Base-by-base conservation (phyloP, 1,140 invertebrate genomes). In the Macrocentrus cingulum region DNA sequence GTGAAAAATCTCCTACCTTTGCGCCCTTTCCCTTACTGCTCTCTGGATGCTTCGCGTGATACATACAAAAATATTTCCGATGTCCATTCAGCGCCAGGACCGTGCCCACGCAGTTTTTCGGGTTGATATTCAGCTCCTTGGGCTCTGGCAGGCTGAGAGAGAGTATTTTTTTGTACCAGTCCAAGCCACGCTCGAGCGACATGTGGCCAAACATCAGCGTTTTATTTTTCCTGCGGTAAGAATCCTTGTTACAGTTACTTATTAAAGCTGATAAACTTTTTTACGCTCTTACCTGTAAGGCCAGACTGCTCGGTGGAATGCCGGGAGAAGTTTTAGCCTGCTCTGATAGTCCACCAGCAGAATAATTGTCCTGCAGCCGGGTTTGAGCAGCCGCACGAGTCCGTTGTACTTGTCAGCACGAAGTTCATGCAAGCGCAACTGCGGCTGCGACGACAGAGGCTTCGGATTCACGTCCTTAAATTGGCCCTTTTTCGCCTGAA, bases 31-130 rank as follows among this genome's bases (percentile, higher is more conserved):
- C 76, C 66, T 77, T 77, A 18, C 62, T 76, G 51, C 72, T 74
- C 60, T 87, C 87, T 15, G 85, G 85, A 77, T 95, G 92, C 75
- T 95, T 97, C 29, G 95, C 94, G 80, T 99, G 96, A 80, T 97
- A 99, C 82, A 99, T 95, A 74, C 94, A 98, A 81, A 98, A 98
- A 79, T 98, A 98, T 79, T 95, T 95, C 45, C 95, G 83, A 76
- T 95, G 92, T 2, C 96, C 96, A 81, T 98, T 99, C 29, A 99
- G 80, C 1, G 95, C 91, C 16, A 99, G 79, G 23, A 99, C 96
- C 16, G 97, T 99, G 4, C 97, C 97, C 25, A 98, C 89, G 78
- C 95, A 98, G 82, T 98, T 98, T 66, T 92, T 87, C 2, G 94
- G 91, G 83, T 99, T 98, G 32, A 99, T 97, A 62, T 90, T 88